Base-by-base conservation (phyloP, 2,113 vertebrate species). In the Sialia sialis region DNA sequence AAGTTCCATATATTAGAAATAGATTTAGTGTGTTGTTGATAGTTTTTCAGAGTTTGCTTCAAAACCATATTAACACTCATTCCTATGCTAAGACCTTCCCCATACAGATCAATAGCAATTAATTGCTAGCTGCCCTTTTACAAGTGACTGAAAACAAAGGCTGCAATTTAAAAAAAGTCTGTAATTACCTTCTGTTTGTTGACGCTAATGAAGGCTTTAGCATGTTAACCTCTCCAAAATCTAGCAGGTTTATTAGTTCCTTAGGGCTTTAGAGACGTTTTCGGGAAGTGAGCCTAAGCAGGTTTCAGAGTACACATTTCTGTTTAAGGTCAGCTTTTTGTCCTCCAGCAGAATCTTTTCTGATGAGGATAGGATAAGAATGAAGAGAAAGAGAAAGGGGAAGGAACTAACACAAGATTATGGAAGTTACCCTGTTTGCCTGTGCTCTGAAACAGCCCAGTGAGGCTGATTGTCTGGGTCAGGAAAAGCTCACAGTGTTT, bases 71-170 rank as follows among this genome's bases (percentile, higher is more conserved):
- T 63, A 59, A 15, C 4, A 0, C 32, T 66, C 17, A 2, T 39
- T 82, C 21, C 64, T 63, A 0, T 16, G 10, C 22, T 10, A 11
- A 49, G 32, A 34, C 32, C 26, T 74, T 86, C 15, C 26, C 15
- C 11, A 0, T 23, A 14, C 0, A 0, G 55, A 70, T 89, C 84
- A 7, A 15, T 82, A 25, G 0, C 1, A 32, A 58, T 74, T 49
- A 84, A 81, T 38, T 70, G 43, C 21, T 46, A 11, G 25, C 69
- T 84, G 30, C 36, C 46, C 34, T 84, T 77, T 36, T 32, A 49
- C n/a, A 46, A n/a, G 46, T 70, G 30, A 67, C 60, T 84, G 64
- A 51, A 89, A 72, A 87, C 7, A 29, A 74, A 48, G 52, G 19
- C 60, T 79, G 27, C 39, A 82, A 46, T 87, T 84, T 11, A 66